phyloP scores from a whole-genome alignment of 2,113 vertebrate genomes.

The Siniperca chuatsi region DNA sequence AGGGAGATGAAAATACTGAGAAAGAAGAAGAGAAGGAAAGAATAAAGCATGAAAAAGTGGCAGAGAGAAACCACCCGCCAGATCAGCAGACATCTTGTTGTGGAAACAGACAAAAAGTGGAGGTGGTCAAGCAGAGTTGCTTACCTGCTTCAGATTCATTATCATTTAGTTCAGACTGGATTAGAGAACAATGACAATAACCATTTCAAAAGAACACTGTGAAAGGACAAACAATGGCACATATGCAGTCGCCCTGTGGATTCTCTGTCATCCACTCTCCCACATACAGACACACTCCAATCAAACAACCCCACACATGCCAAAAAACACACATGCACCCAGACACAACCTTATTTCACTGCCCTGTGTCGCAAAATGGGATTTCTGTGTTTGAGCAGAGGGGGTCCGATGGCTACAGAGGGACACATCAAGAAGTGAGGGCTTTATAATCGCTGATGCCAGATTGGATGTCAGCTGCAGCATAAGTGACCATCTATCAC shows the following conservation, averaged over 20 bases:
- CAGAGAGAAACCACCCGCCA: slow-evolving; percentile 1
- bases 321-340: slow-evolving; percentile 40
- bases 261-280: background rate
- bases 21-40: background rate
- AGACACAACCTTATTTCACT: slow-evolving; percentile 65
- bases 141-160: slow-evolving; percentile 23
- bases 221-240: slow-evolving; percentile 26
- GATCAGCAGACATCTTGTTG: background rate
- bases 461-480: slow-evolving; percentile 82
- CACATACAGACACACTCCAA: background rate
- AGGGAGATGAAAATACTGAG: background rate
- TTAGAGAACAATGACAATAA: slow-evolving; percentile 21
- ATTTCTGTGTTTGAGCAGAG: slow-evolving; percentile 74
- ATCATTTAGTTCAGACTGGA: slow-evolving; percentile 16
- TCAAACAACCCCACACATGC: slow-evolving; percentile 14
- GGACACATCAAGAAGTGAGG: slow-evolving; percentile 72
- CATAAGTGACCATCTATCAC: slow-evolving; percentile 82
- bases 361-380: slow-evolving; percentile 73
- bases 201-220: background rate
- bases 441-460: slow-evolving; percentile 81
- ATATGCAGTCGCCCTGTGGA: slow-evolving; percentile 14
- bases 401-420: slow-evolving; percentile 67
- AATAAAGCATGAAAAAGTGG: background rate
- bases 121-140: background rate
- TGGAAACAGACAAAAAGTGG: slow-evolving; percentile 30